phyloP scores from a whole-genome alignment of 2,888 invertebrate genomes.

The Argynnis bischoffii region DNA sequence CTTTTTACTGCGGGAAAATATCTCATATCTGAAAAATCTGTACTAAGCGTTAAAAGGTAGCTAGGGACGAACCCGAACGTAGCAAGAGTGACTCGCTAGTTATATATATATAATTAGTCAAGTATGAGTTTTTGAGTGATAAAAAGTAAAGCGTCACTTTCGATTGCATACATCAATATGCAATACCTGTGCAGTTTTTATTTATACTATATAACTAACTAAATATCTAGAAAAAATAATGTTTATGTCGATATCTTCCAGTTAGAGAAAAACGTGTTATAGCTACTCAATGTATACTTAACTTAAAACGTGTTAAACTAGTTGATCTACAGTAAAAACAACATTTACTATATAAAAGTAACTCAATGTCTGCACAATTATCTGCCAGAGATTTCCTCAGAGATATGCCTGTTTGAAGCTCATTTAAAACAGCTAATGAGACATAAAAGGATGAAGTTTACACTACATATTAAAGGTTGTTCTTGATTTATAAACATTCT shows the following conservation, averaged over 20 bases:
- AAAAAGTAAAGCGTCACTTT: too few species aligned
- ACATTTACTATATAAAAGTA: constrained; percentile 28
- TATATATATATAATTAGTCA: too few species aligned
- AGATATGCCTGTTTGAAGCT: constrained; percentile 27
- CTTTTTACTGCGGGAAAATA: too few species aligned
- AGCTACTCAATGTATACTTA: background rate
- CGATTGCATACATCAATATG: too few species aligned
- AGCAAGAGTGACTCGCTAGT: too few species aligned
- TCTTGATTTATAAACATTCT: constrained; percentile 11
- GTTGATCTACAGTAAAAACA: constrained; percentile 20
- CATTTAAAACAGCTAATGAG: constrained; percentile 28
- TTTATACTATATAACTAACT: too few species aligned
- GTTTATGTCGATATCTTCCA: background rate
- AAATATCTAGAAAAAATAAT: background rate
- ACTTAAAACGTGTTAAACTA: constrained; percentile 18
- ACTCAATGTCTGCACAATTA: constrained; percentile 29
- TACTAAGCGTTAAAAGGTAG: too few species aligned
- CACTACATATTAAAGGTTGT: constrained; percentile 30
- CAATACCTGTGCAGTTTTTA: too few species aligned
- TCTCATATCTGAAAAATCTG: too few species aligned
- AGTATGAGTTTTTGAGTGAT: too few species aligned
- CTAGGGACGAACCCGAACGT: too few species aligned
- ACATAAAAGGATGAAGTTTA: constrained; percentile 30
- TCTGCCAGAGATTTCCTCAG: constrained; percentile 26
- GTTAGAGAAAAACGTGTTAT: background rate